Evolutionary conservation across 2,113 vertebrate genomes (phyloP), one percentile per base, ranked within the genome.

Genomic region (Chaenogobius annularis): DNA sequence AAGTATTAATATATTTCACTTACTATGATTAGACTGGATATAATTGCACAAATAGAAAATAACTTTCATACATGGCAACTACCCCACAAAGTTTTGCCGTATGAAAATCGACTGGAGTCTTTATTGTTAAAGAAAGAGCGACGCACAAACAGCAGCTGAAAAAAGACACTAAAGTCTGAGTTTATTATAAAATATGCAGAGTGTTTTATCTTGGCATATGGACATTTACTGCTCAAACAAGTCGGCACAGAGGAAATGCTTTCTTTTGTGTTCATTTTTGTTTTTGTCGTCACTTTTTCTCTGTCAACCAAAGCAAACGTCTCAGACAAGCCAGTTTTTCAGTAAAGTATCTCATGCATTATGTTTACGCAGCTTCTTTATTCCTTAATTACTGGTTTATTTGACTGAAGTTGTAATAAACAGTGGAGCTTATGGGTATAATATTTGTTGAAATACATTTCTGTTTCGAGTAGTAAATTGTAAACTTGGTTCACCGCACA

Each of bases 331-430:
- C 14, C 58, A 15, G 10, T 35, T 14, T 61, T 35, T 35, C 26
- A 61, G 14, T 35, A 17, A 35, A 15, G 23, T 35, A 8, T 61
- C 26, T 61, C 58, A 35, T 35, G 14, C 26, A 35, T 35, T 31
- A 61, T 61, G 26, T 59, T 59, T 59, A 59, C 26, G 17, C 26
- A 15, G 14, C 55, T 58, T 23, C 54, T 26, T 58, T 26, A 58
- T 56, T 26, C 55, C 55, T 7, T 10, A 35, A 61, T 61, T 17
- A 61, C 23, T 61, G 54, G 58, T 61, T 61, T 35, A 61, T 61
- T 61, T 26, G 11, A 59, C n/a, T 31, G 5, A 26, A 61, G 58
- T 19, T 31, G 12, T 26, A 14, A 26, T 26, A 26, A 26, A 58
- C 13, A 15, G 20, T 2, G 12, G 11, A 26, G 22, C 13, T 15